Conservation (phyloP, 1,140 invertebrate species). For the Triops longicaudatus region DNA sequence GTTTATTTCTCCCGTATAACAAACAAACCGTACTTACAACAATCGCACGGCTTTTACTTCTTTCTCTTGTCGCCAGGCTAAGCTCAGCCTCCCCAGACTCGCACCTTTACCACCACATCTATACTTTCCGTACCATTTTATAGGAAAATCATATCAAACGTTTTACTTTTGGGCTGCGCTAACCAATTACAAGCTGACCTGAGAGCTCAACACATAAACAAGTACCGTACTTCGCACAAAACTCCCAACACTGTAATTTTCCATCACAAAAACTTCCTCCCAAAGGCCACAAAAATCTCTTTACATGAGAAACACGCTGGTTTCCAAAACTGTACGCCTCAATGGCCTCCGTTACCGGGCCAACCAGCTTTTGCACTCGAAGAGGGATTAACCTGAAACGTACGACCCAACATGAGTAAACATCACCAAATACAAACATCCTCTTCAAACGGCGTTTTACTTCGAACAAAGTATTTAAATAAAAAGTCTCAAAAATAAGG, state of each 20-base stretch:
- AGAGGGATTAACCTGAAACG: not conserved
- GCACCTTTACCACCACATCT: not conserved
- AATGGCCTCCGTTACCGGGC: not conserved
- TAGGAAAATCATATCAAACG: not conserved
- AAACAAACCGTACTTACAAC: constrained; percentile 6
- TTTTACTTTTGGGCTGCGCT: not conserved
- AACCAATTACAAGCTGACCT: not conserved
- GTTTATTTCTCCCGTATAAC: constrained; percentile 1
- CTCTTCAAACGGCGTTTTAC: too few species aligned
- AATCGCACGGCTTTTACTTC: not conserved
- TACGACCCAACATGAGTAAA: too few species aligned
- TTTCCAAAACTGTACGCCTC: not conserved
- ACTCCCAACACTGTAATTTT: not conserved
- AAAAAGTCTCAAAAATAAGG: too few species aligned
- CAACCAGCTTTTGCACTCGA: not conserved
- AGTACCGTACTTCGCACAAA: not conserved
- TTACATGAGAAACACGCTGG: too few species aligned
- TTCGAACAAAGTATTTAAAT: too few species aligned
- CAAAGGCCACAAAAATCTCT: not conserved
- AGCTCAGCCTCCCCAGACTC: not conserved
- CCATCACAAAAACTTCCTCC: not conserved
- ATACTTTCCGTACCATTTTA: not conserved
- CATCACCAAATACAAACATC: too few species aligned
- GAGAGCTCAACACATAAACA: constrained; percentile 7
- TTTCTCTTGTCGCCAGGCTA: not conserved